Base-by-base conservation (phyloP, 2,888 invertebrate genomes). In the Thelaira solivaga region DNA sequence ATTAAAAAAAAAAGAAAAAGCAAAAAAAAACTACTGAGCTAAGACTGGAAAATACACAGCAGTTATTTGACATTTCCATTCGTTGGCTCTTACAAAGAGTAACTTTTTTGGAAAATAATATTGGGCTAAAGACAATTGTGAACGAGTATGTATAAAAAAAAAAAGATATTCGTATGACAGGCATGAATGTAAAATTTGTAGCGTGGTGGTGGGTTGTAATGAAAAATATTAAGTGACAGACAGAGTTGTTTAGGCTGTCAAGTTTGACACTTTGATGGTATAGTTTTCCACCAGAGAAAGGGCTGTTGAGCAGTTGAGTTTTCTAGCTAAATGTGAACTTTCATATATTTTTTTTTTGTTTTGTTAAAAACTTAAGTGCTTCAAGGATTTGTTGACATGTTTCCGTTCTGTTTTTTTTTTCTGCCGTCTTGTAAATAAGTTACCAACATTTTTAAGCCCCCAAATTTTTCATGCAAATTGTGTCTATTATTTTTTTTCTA, bases 241-340 rank as follows among this genome's bases (percentile, higher is more conserved):
- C 76, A 80, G 43, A 74, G 74, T 81, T 80, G 78, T 67, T 80
- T 77, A 73, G 71, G 71, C 67, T 80, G 81, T 81, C 81, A 79
- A 57, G 67, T 65, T 64, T 68, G 62, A 67, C 67, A 71, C 68
- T 72, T 67, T 68, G 69, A 71, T 59, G 57, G 62, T 36, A 47
- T 49, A 72, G 49, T 43, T 55, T 53, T 61, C 18, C 10, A 10
- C 39, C 69, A 10, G 13, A 22, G 31, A 18, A 36, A 10, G 36
- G 51, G 34, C 34, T 45, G 43, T 24, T 39, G n/a, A 8, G 5
- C 8, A 20, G n/a, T 8, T n/a, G 41, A 29, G 24, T 34, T 71
- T 22, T 45, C 45, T 64, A 29, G 36, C 39, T 24, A 36, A 77
- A 69, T 69, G 41, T 49, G 55, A 69, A 65, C 61, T 55, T 71